Conservation (phyloP, 1,140 invertebrate species). For the Acyrthosiphon pisum region DNA sequence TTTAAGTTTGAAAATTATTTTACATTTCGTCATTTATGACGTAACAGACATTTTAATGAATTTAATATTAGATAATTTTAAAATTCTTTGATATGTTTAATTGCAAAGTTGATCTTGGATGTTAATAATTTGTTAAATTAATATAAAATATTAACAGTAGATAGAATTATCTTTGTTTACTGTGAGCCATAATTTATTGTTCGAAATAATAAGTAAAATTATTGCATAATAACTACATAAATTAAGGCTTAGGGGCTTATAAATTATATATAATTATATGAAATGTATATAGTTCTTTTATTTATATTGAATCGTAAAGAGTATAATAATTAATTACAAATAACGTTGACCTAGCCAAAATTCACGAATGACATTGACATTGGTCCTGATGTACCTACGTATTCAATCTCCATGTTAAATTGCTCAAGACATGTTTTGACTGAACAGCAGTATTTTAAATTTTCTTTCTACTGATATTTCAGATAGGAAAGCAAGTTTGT, state of each 20-base stretch:
- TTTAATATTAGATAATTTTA: background rate
- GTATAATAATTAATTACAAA: background rate
- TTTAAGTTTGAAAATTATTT: background rate
- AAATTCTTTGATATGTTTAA: background rate
- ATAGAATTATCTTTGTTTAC: background rate
- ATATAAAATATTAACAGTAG: background rate
- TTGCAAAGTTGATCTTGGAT: background rate
- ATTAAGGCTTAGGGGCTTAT: background rate
- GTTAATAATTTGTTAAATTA: background rate
- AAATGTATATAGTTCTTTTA: background rate
- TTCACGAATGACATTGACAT: background rate
- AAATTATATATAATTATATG: background rate
- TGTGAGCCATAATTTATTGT: background rate
- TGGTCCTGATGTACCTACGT: background rate
- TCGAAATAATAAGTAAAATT: background rate
- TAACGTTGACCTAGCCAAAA: no score
- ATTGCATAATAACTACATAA: background rate
- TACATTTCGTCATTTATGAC: background rate
- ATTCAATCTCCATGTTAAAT: background rate
- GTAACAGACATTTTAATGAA: background rate
- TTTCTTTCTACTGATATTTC: background rate
- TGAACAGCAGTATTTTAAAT: background rate
- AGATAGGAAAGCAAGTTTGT: background rate
- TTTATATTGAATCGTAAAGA: background rate
- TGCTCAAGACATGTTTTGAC: background rate